Percentiles rank a stretch among this genome's conserved stretches.
Evolutionary conservation across 2,113 vertebrate genomes (phyloP).

Genomic region (Chaetorhynchus papuensis): DNA sequence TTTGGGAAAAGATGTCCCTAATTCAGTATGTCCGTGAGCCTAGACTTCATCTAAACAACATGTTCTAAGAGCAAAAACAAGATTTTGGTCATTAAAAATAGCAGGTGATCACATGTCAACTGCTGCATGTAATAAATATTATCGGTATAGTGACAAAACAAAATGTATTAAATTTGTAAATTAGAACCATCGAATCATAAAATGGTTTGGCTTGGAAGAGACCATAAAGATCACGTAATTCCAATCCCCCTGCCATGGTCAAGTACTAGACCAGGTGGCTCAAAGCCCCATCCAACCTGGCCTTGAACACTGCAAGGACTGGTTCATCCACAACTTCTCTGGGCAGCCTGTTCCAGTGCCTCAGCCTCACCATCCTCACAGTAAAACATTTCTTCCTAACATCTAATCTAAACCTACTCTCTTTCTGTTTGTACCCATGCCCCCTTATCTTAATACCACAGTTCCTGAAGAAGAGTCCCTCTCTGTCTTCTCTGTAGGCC

Average conservation of each 20-base stretch:
- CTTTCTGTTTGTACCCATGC: neutral
- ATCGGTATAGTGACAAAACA: neutral
- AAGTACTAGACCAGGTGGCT: fast-evolving
- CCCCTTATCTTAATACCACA: neutral
- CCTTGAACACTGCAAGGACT: neutral
- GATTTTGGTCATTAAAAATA: neutral
- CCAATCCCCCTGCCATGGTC: neutral
- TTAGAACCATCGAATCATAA: neutral
- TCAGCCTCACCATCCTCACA: too few species aligned
- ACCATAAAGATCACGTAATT: neutral
- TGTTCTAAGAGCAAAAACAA: neutral
- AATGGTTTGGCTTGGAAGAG: neutral
- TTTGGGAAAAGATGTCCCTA: neutral
- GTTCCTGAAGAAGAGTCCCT: neutral
- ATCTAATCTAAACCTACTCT: too few species aligned
- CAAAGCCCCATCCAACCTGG: too few species aligned
- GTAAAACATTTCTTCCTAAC: neutral
- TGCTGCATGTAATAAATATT: neutral
- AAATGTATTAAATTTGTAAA: neutral
- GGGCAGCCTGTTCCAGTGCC: neutral
- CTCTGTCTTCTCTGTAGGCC: neutral
- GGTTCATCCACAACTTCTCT: neutral
- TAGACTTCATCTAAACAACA: neutral
- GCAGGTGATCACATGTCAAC: neutral
- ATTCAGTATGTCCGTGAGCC: neutral